Conservation (phyloP, 2,113 vertebrate genomes). For the Tinamus guttatus region DNA sequence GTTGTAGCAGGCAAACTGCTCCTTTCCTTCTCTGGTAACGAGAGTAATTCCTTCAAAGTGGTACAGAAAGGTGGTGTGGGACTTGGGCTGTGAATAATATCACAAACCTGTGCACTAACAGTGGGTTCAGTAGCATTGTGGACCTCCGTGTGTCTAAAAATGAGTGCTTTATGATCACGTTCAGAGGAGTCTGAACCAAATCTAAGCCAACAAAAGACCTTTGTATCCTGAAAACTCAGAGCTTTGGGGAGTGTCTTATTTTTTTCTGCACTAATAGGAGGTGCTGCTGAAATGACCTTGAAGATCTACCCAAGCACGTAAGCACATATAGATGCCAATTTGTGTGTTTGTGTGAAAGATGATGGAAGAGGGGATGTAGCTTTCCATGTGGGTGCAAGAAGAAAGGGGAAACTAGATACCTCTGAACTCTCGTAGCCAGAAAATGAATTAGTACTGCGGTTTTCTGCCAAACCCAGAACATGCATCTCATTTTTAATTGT, state of each 20-base stretch:
- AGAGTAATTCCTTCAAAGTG: conserved; percentile 21
- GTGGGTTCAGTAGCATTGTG: neutral
- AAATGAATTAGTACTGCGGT: conserved; percentile 37
- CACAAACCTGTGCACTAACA: neutral
- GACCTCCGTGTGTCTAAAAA: neutral
- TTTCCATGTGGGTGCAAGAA: conserved; percentile 26
- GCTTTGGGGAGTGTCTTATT: neutral
- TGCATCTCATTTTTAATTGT: conserved; percentile 49
- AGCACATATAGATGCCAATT: neutral
- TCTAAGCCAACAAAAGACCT: neutral
- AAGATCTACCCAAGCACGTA: neutral
- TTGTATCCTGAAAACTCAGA: neutral
- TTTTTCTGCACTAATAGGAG: neutral
- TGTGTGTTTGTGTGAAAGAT: neutral
- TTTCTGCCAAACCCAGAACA: conserved; percentile 30
- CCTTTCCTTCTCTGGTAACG: conserved; percentile 67
- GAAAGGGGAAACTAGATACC: neutral
- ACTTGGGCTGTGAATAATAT: neutral
- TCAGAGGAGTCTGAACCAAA: conserved; percentile 2
- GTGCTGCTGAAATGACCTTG: neutral
- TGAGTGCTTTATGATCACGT: neutral
- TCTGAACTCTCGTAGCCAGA: neutral
- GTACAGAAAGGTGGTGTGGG: neutral
- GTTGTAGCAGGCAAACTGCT: conserved; percentile 58
- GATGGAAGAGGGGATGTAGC: neutral